Conservation (phyloP, 2,113 vertebrate species). For the Lophochroa leadbeateri region DNA sequence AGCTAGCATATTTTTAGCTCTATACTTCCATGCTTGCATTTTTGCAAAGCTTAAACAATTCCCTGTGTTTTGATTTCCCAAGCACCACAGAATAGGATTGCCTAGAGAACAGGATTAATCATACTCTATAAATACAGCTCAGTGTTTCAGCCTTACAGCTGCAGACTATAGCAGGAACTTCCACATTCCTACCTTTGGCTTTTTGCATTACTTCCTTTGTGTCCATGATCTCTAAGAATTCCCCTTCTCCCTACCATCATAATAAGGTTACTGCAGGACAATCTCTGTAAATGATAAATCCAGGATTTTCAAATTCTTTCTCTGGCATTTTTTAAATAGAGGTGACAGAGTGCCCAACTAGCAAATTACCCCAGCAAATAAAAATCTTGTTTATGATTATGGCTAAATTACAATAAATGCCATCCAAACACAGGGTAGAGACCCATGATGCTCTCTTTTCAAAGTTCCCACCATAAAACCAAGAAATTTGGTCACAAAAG, state of each 20-base stretch:
- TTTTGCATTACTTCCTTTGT: not conserved
- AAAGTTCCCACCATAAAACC: not conserved
- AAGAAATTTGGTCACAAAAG: not conserved
- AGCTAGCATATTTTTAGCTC: not conserved
- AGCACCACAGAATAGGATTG: not conserved
- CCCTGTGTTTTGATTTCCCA: not conserved
- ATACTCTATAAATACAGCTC: not conserved
- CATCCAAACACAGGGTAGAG: not conserved
- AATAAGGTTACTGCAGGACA: not conserved
- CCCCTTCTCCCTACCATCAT: not conserved
- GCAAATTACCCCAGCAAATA: not conserved
- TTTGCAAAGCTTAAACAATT: not conserved
- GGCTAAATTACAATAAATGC: not conserved
- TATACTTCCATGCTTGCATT: not conserved
- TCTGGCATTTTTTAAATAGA: not conserved
- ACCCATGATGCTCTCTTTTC: not conserved
- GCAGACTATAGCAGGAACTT: not conserved
- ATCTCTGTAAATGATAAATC: not conserved
- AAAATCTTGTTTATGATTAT: not conserved
- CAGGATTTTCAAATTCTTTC: not conserved
- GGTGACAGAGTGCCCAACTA: not conserved
- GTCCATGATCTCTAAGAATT: not conserved
- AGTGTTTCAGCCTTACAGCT: not conserved
- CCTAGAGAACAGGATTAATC: not conserved
- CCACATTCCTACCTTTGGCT: not conserved